Evolutionary conservation across 2,113 vertebrate species (phyloP).

Genomic region (Hystrix brachyura): DNA sequence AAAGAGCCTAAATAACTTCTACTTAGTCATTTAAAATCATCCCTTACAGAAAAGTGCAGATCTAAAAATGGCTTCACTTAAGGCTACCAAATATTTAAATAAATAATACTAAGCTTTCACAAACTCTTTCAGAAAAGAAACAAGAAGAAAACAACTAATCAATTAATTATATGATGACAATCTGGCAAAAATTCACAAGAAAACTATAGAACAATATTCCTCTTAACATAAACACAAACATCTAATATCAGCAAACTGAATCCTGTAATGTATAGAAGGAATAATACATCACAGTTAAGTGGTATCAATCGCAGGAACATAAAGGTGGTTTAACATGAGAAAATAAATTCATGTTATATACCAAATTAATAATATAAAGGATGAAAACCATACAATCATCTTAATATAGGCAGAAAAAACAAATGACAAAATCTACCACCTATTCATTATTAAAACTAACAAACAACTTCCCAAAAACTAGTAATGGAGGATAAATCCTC

Average conservation of each 20-base stretch:
- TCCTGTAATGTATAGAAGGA: background rate
- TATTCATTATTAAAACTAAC: background rate
- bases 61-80: background rate
- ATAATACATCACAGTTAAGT: background rate
- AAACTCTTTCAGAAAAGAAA: slow-evolving; percentile 13
- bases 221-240: background rate
- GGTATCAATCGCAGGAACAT: background rate
- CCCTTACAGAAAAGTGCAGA: background rate
- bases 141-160: background rate
- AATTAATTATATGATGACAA: background rate
- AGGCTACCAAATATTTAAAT: slow-evolving; percentile 11
- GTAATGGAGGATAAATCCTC: background rate
- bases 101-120: slow-evolving; percentile 33
- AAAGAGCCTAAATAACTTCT: slow-evolving; percentile 25
- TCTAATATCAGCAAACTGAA: background rate
- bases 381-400: slow-evolving; percentile 24
- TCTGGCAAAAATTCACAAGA: slow-evolving; percentile 13
- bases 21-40: slow-evolving; percentile 37
- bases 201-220: background rate
- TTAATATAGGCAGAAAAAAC: background rate
- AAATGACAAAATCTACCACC: slow-evolving; percentile 25
- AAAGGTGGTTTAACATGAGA: background rate
- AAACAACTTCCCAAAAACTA: background rate
- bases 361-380: background rate
- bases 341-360: background rate